Base-by-base conservation (phyloP, 2,797 vertebrate species). In the Helostoma temminkii region DNA sequence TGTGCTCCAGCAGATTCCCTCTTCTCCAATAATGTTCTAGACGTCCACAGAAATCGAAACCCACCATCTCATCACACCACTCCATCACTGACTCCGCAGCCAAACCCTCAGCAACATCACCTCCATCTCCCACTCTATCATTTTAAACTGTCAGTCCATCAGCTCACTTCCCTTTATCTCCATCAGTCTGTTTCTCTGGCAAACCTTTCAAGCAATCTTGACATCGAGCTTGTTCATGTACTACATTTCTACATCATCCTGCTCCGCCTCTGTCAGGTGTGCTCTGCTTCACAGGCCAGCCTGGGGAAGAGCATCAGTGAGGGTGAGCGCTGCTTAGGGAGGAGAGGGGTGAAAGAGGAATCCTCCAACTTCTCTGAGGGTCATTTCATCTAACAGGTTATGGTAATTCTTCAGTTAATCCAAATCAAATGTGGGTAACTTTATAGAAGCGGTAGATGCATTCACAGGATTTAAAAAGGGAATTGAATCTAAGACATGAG, bases 341-440 rank as follows among this genome's bases (percentile, higher is more conserved):
- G 37, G 28, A 60, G 26, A 19, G 36, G 18, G 48, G 39, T 24
- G 34, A 43, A 24, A 36, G 18, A 53, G 15, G 39, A 43, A 80
- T 71, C 74, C 53, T 19, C 45, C 65, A 53, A 68, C 59, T 42
- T 63, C 66, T 76, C 67, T 22, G 48, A 71, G 60, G 66, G 28
- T 73, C 74, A 78, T 87, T 80, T 80, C 58, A 49, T 57, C 65
- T 63, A 73, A 79, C 66, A 37, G 83, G 84, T 91, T 84, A 90
- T 88, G 88, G 80, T 85, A 66, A 89, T 90, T 91, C 91, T 88
- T 92, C 80, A 90, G 91, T 92, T 87, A 91, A 87, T 89, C 72
- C 76, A 83, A 89, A 90, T 90, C 78, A 85, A 89, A 87, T 78
- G 80, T 52, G 69, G 39, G 60, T 73, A 68, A 83, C 74, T 62